Base-by-base conservation (phyloP, 30 jellyfish, hydroid and myxozoan species). In the Hydra vulgaris region DNA sequence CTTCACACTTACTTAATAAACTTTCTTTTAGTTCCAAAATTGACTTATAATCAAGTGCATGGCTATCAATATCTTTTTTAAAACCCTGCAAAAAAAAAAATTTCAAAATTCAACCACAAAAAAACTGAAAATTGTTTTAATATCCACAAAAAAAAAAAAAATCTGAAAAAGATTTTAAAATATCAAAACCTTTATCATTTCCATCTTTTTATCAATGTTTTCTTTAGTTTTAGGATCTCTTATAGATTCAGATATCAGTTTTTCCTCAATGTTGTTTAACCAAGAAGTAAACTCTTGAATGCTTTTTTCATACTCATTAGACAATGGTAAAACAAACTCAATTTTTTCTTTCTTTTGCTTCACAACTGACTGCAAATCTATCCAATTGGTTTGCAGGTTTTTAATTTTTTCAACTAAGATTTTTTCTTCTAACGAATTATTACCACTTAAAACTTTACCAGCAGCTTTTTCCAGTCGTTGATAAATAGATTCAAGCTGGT, bases 1-100 rank as follows among this genome's bases (percentile, higher is more conserved):
- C 84, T 81, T 89, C 97, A 24, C 93, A 88, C 18, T 22, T 56
- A 15, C 72, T 83, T 18, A 85, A 54, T 81, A 89, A 70, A 17
- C 66, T 85, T 27, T 81, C 76, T 18, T 81, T 84, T 17, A 54
- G 23, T 1, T 81, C 76, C n/a, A 75, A 71, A 23, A 89, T 67
- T 0, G 89, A 66, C 8, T 74, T 78, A 75, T 79, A 81, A 25
- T 74, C 92, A 26, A 80, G 85, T 40, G 77, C 84, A 7, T 82
- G 89, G 3, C 74, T 61, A 27, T 89, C 88, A 18, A 89, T 23
- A 20, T 84, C 93, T 40, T 81, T 77, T 73, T 85, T 54, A 55
- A 84, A 1, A 19, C 22, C 87, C 96, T 88, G 55, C 53, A n/a
- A 5, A 18, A 0, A 54, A 70, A 82, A 18, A 19, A 27, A 15